phyloP scores from a whole-genome alignment of 2,797 vertebrate genomes.

The Spatula clypeata region DNA sequence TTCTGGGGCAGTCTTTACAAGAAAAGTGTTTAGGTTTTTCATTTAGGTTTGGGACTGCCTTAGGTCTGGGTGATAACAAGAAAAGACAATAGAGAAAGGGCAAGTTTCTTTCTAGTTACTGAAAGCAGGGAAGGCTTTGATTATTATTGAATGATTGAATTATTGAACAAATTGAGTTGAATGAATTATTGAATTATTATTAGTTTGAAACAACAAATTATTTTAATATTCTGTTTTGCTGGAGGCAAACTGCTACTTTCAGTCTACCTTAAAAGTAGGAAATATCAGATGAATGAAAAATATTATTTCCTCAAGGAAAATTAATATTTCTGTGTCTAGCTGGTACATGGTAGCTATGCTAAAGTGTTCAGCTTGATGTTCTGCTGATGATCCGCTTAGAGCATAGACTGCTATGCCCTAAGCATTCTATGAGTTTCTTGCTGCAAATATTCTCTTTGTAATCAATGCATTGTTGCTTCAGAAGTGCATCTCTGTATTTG shows the following conservation, averaged over 20 bases:
- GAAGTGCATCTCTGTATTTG: neutral
- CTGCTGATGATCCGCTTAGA: no score
- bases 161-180: no score
- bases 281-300: neutral
- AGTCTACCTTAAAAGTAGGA: neutral
- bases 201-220: neutral
- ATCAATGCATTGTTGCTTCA: neutral
- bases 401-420: neutral
- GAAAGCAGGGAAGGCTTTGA: neutral
- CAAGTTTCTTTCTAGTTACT: neutral
- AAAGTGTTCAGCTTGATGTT: neutral
- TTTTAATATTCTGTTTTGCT: neutral
- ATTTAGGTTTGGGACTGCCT: neutral
- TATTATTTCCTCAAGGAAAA: neutral
- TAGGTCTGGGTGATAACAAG: neutral
- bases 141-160: neutral
- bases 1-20: neutral
- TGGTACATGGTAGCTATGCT: neutral
- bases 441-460: neutral
- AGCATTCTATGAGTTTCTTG: neutral
- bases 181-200: no score
- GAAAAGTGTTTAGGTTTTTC: neutral
- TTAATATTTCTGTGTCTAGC: neutral
- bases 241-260: neutral
- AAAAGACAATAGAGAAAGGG: neutral